phyloP scores from a whole-genome alignment of 2,888 invertebrate species.

The Anoncus sp. region DNA sequence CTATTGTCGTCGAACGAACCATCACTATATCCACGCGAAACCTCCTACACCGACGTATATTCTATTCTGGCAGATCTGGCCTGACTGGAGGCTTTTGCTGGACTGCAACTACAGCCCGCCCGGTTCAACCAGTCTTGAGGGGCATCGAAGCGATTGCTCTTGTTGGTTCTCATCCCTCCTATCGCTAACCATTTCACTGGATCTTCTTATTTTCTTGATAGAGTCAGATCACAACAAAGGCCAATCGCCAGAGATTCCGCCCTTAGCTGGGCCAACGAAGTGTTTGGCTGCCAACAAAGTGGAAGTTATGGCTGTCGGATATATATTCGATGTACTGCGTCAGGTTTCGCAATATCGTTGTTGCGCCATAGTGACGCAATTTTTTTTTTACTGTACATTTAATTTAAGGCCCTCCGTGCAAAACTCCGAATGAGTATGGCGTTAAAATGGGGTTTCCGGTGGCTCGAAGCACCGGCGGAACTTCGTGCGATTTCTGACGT shows the following conservation, averaged over 20 bases:
- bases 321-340: no score
- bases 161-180: constrained; percentile 11
- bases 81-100: constrained; percentile 11
- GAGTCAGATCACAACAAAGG: not conserved
- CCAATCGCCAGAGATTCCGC: not conserved
- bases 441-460: constrained; percentile 5
- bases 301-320: not conserved
- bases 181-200: not conserved
- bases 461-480: not conserved
- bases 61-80: constrained; percentile 11
- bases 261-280: not conserved
- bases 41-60: not conserved
- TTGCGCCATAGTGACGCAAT: no score
- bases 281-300: not conserved
- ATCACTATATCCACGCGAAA: constrained; percentile 3
- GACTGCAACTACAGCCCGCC: constrained; percentile 6
- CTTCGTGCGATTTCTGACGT: not conserved
- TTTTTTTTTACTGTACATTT: no score
- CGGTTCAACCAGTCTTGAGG: constrained; percentile 13
- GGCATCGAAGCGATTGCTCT: constrained; percentile 30
- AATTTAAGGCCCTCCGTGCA: no score
- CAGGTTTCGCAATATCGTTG: no score
- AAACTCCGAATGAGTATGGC: not conserved
- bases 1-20: constrained; percentile 42
- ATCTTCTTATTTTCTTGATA: constrained; percentile 15